Evolutionary conservation across 1,140 invertebrate species (phyloP), one percentile per base, ranked within the genome.

Genomic region (Copidosoma floridanum): DNA sequence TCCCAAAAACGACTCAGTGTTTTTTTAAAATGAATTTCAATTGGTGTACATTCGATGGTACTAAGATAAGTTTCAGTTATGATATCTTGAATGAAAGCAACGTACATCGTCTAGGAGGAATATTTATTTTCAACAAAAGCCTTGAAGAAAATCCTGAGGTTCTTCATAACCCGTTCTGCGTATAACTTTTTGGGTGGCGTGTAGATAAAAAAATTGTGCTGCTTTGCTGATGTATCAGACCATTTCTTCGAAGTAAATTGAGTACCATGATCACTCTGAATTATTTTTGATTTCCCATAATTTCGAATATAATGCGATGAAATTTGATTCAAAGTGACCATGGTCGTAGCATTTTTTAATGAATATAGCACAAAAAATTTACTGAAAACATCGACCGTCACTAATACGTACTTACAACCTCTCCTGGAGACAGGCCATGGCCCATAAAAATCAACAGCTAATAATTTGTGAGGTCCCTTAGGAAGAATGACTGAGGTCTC

Each of bases 311-410:
- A 65, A 50, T 61, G 47, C 11, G 57, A 10, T 8, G 61, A 32
- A n/a, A 65, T 23, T n/a, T 35, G 50, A 12, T 47, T 52, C 2
- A 61, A 23, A 5, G 32, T 50, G 0, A 32, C 41, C 43, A 59
- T 52, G 0, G 69, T 57, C 5, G 68, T 69, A 2, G 71, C 73
- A 0, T 65, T 64, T 26, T 74, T 76, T 8, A 71, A 67, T 1
- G 75, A 64, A 55, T 72, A 77, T 38, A 81, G n/a, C 68, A 71
- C 76, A 2, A 65, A 64, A 62, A 77, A 78, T 60, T 81, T 81
- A 1, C 71, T 69, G 64, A 81, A 80, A 1, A 57, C 73, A 62
- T 80, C 77, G 1, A 79, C 65, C 1, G 80, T 60, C 0, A 63
- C 71, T 0, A 81, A 68, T 6, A 81, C 67, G 55, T 78, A 68